Percentiles rank a stretch among this genome's conserved stretches.
Conservation (phyloP, 2,113 vertebrate species). For the Ptyas mucosa region DNA sequence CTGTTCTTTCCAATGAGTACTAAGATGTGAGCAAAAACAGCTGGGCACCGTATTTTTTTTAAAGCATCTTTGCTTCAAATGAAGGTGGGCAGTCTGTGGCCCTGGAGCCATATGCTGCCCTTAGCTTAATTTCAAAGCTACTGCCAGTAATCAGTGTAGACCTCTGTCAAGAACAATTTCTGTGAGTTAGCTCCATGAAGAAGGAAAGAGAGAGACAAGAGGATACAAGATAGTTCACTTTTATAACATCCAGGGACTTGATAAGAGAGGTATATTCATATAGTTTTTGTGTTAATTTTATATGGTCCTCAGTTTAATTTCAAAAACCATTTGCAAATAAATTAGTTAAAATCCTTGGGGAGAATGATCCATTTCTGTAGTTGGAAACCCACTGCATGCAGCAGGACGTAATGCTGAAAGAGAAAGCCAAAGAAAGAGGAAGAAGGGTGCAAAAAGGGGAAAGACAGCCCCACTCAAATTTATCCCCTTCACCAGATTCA, state of each 20-base stretch:
- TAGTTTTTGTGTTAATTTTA: neutral
- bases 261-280: neutral
- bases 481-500: neutral
- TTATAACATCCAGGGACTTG: neutral
- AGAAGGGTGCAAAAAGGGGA: neutral
- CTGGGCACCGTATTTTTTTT: neutral
- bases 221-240: neutral
- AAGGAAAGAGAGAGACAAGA: neutral
- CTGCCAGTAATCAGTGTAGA: neutral
- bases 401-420: neutral
- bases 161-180: neutral
- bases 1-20: neutral
- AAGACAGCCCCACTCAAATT: neutral
- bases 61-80: neutral
- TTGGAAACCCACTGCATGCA: neutral
- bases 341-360: neutral
- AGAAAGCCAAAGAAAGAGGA: neutral
- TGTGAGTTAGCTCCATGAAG: neutral
- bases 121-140: neutral
- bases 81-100: neutral
- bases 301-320: neutral
- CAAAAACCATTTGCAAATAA: neutral
- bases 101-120: neutral
- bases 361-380: neutral
- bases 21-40: neutral